Percentiles rank a stretch among this genome's conserved stretches.
Evolutionary conservation across 2,113 vertebrate species (phyloP).

Genomic region (Toxotes jaculatrix): DNA sequence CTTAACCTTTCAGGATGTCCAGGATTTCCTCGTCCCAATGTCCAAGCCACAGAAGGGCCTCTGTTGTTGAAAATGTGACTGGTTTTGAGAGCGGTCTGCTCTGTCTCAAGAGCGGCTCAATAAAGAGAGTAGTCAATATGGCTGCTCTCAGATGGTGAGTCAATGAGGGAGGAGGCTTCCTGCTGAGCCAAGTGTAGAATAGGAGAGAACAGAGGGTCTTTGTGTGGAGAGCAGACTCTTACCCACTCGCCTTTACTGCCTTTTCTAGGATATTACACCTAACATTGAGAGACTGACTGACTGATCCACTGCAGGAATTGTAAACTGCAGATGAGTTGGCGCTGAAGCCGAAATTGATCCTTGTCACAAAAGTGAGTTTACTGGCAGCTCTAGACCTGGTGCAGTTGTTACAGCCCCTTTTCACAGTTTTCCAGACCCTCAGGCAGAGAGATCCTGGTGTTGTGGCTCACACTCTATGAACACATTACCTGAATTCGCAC

Average conservation of each 20-base stretch:
- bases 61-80: conserved; percentile 47
- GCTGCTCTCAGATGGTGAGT: conserved; percentile 59
- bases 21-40: conserved; percentile 19
- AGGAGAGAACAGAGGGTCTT: conserved; percentile 73
- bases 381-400: not conserved
- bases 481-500: not conserved
- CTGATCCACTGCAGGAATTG: not conserved
- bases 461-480: not conserved
- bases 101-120: conserved; percentile 71
- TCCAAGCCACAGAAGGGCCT: conserved; percentile 48
- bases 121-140: conserved; percentile 71
- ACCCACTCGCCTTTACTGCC: conserved; percentile 27
- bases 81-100: conserved; percentile 59
- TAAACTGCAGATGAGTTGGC: not conserved
- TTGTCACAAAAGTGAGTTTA: conserved; percentile 1
- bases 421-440: conserved; percentile 2
- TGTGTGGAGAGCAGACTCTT: conserved; percentile 61
- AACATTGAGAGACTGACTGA: conserved; percentile 15
- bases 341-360: conserved; percentile 9
- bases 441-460: not conserved
- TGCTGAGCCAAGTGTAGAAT: conserved; percentile 65
- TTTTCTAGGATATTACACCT: conserved; percentile 16
- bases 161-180: conserved; percentile 71
- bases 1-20: conserved; percentile 25
- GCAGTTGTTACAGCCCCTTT: not conserved